Conservation (phyloP, 2,113 vertebrate genomes). For the Nycticorax nycticorax region DNA sequence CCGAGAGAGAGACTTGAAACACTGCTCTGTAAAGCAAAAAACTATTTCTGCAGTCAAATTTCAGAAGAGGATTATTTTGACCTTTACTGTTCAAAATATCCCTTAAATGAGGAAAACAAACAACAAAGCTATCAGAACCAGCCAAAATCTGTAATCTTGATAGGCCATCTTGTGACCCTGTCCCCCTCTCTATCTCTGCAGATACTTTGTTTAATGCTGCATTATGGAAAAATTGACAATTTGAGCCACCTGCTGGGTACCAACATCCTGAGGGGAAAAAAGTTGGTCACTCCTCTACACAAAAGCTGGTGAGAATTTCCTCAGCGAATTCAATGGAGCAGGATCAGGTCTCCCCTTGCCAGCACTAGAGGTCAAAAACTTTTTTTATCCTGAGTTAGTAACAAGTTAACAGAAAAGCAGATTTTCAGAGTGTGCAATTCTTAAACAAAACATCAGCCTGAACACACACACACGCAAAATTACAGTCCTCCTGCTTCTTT, state of each 20-base stretch:
- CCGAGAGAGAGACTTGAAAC: not conserved
- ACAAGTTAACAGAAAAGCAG: conserved; percentile 6
- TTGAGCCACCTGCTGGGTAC: conserved; percentile 46
- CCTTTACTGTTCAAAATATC: not conserved
- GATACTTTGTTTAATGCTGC: conserved; percentile 5
- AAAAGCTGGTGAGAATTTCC: not conserved
- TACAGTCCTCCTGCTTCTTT: conserved; percentile 36
- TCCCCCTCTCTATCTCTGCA: not conserved
- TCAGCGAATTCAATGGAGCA: not conserved
- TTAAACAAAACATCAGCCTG: conserved; percentile 48
- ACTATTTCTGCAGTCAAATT: not conserved
- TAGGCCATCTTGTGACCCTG: conserved; percentile 35
- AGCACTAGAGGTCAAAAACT: not conserved
- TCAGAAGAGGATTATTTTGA: not conserved
- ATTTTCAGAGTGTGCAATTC: conserved; percentile 29
- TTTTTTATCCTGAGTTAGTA: not conserved
- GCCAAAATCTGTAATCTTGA: conserved; percentile 19
- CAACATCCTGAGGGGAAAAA: conserved; percentile 20
- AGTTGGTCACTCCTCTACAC: not conserved
- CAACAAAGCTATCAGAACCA: not conserved
- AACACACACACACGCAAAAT: not conserved
- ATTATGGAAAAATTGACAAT: conserved; percentile 45
- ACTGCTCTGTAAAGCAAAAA: not conserved
- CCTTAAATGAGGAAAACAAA: conserved; percentile 12
- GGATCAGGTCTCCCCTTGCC: not conserved